phyloP scores from a whole-genome alignment of 2,888 invertebrate genomes.

The Trichogramma evanescens region DNA sequence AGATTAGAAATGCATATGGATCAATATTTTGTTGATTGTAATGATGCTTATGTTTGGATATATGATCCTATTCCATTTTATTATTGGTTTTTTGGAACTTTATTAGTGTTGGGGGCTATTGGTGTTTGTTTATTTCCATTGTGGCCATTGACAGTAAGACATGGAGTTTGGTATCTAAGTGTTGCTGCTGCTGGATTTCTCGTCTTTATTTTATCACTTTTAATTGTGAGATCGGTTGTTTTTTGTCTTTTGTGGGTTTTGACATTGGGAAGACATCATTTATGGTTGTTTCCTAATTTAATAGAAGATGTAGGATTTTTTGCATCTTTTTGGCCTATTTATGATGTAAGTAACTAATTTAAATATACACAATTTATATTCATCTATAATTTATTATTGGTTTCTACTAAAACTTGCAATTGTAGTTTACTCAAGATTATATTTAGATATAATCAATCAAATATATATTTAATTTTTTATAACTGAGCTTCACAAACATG shows the following conservation, averaged over 20 bases:
- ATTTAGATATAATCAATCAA: slow-evolving; percentile 10
- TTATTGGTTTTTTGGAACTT: slow-evolving; percentile 88
- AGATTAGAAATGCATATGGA: slow-evolving; percentile 96
- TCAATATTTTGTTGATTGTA: slow-evolving; percentile 86
- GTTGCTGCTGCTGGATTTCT: slow-evolving; percentile 92
- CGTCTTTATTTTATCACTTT: slow-evolving; percentile 84
- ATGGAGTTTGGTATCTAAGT: slow-evolving; percentile 92
- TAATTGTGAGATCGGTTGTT: slow-evolving; percentile 80
- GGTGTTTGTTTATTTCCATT: slow-evolving; percentile 97
- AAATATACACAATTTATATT: background rate
- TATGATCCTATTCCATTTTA: slow-evolving; percentile 93
- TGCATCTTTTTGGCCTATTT: slow-evolving; percentile 96
- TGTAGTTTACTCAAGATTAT: background rate
- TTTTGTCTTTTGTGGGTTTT: slow-evolving; percentile 87
- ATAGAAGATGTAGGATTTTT: slow-evolving; percentile 99
- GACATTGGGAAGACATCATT: slow-evolving; percentile 82
- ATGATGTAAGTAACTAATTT: slow-evolving; percentile 58
- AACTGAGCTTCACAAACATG: slow-evolving; percentile 5
- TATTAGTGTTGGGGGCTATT: slow-evolving; percentile 86
- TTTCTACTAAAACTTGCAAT: background rate
- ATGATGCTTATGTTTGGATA: slow-evolving; percentile 96
- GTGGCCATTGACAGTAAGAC: slow-evolving; percentile 91
- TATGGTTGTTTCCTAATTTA: slow-evolving; percentile 98
- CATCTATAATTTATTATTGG: background rate
- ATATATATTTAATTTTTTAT: slow-evolving; percentile 21